Evolutionary conservation across 2,113 vertebrate genomes (phyloP).

Genomic region (Leptocoma aspasia): DNA sequence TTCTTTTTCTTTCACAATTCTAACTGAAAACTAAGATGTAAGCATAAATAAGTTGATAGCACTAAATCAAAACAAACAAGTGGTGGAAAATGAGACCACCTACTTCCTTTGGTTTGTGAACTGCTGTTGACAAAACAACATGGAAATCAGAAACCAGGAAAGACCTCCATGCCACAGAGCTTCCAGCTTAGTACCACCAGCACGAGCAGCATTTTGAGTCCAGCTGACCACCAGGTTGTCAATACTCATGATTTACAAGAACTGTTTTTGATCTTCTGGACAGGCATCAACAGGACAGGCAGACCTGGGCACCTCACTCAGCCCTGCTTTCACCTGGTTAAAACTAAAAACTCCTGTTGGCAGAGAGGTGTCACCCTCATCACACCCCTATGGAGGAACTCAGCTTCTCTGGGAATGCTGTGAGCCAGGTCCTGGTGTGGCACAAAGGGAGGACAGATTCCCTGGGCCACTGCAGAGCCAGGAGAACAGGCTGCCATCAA

Average conservation of each 20-base stretch:
- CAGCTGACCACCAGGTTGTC: not conserved
- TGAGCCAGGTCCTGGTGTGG: fast-evolving
- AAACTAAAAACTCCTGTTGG: not conserved
- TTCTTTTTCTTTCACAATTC: not conserved
- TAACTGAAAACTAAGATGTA: not conserved
- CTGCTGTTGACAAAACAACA: not conserved
- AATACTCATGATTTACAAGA: fast-evolving
- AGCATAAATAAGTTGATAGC: not conserved
- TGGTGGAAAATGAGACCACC: not conserved
- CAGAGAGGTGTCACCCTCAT: not conserved
- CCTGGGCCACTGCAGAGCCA: too few relatives aligned
- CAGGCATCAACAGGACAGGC: not conserved
- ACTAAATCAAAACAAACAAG: not conserved
- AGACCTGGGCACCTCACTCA: not conserved
- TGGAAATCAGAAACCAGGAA: not conserved
- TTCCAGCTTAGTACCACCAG: not conserved
- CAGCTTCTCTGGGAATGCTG: fast-evolving
- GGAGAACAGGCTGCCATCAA: not conserved
- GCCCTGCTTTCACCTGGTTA: not conserved
- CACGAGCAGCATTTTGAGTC: not conserved
- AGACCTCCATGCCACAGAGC: not conserved
- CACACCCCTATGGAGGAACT: fast-evolving
- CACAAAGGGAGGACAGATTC: not conserved
- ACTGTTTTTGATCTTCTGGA: fast-evolving
- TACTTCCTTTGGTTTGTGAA: not conserved